A percentile compares a stretch with the other conserved stretches of the same genome.
phyloP scores from a whole-genome alignment of 1,140 invertebrate species.

The Amyelois transitella region DNA sequence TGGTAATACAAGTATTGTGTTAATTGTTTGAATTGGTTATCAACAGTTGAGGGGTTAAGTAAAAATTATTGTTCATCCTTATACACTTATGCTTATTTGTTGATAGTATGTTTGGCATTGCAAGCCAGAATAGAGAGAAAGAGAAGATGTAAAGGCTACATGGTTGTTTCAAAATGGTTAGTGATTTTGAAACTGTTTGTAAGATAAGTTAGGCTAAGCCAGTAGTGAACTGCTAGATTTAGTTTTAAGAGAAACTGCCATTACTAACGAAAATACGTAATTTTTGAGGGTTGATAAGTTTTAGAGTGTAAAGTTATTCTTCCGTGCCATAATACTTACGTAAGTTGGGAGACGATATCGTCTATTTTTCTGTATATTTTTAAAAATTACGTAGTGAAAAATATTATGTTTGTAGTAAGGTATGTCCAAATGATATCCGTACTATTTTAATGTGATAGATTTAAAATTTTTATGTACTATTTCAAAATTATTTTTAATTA shows the following conservation, averaged over 20 bases:
- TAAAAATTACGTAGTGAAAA: not conserved
- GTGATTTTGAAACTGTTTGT: conserved; percentile 2
- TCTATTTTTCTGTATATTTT: too few species aligned
- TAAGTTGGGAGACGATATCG: not conserved
- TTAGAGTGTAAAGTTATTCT: not conserved
- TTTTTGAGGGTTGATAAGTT: not conserved
- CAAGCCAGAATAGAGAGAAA: not conserved
- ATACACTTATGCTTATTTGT: too few species aligned
- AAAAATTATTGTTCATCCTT: too few species aligned
- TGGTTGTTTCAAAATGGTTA: conserved; percentile 3
- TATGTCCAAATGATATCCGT: conserved; percentile 18
- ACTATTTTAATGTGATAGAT: conserved; percentile 17
- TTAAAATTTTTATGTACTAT: conserved; percentile 6
- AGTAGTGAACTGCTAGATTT: conserved; percentile 22
- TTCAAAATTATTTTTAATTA: not conserved
- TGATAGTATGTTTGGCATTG: too few species aligned
- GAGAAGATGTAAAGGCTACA: not conserved
- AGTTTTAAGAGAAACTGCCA: conserved; percentile 9
- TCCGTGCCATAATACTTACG: not conserved
- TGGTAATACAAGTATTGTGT: too few species aligned
- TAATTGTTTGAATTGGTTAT: too few species aligned
- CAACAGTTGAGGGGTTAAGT: too few species aligned
- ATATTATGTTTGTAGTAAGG: conserved; percentile 1
- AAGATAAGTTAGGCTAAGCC: not conserved
- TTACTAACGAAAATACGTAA: conserved; percentile 7